Percentiles rank a stretch among this genome's conserved stretches.
Conservation (phyloP, 2,113 vertebrate genomes). For the Erythrocercus mccallii region DNA sequence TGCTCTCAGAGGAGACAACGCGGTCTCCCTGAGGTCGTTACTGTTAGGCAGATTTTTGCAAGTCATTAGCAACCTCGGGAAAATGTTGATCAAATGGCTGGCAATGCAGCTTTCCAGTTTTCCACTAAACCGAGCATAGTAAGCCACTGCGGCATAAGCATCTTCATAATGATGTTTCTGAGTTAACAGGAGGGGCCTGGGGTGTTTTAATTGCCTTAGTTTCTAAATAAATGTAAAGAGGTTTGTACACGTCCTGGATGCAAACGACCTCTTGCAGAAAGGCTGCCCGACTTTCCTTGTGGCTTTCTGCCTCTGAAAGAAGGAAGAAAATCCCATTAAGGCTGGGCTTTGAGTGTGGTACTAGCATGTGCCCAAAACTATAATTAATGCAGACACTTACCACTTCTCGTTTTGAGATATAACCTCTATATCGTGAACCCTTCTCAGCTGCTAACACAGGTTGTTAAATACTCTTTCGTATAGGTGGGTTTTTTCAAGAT, state of each 20-base stretch:
- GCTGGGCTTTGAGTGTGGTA: background rate
- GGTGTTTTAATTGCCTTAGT: constrained; percentile 46
- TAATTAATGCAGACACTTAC: background rate
- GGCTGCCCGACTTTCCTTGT: background rate
- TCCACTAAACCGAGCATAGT: constrained; percentile 13
- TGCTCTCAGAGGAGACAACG: background rate
- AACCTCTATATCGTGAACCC: background rate
- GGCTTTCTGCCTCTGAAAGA: background rate
- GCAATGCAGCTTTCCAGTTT: constrained; percentile 37
- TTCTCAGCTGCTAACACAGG: background rate
- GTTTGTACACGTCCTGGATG: background rate
- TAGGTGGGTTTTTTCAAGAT: background rate
- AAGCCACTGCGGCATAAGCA: constrained; percentile 4
- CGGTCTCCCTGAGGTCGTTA: constrained; percentile 24
- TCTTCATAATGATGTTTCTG: constrained; percentile 37
- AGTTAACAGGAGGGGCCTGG: constrained; percentile 39
- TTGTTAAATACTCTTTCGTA: background rate
- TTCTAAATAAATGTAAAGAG: constrained; percentile 29
- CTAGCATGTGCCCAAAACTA: background rate
- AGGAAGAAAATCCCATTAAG: background rate
- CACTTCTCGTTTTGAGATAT: background rate
- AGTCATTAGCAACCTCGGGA: constrained; percentile 38
- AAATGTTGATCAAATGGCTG: constrained; percentile 33
- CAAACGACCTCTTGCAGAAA: background rate
- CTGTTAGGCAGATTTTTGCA: constrained; percentile 33